These are phyloP conservation scores for Agrotis puta DNA, from an alignment of 2,888 invertebrate genomes.

Conservation along the genomic window DNA sequence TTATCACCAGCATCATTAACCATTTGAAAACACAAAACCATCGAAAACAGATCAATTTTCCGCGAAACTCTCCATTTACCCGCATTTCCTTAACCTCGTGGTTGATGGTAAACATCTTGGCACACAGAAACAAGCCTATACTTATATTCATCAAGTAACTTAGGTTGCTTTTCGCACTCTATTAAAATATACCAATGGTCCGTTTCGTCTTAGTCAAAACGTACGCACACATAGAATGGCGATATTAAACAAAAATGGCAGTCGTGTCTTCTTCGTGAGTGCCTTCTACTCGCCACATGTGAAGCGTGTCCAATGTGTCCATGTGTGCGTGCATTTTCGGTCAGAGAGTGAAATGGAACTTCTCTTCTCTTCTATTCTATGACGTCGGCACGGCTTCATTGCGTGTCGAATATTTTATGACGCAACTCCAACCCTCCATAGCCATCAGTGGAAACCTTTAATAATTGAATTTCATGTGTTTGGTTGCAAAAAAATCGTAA, in stretches of 20 bases:
- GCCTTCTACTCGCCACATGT: neutral
- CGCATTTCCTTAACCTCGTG: conserved; percentile 20
- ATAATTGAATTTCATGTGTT: conserved; percentile 61
- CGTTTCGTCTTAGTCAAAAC: no score
- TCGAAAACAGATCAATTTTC: conserved; percentile 21
- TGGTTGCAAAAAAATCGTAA: neutral
- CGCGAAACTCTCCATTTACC: neutral
- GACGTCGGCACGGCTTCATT: conserved; percentile 41
- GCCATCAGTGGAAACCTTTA: conserved; percentile 46
- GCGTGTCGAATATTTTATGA: conserved; percentile 58
- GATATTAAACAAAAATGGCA: neutral
- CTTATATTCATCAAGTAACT: conserved; percentile 28
- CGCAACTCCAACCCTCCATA: conserved; percentile 24
- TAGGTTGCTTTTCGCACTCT: neutral
- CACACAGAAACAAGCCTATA: conserved; percentile 12
- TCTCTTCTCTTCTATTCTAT: neutral
- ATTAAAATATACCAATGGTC: no score
- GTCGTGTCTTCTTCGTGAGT: neutral
- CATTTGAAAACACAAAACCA: neutral
- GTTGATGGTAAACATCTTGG: conserved; percentile 26
- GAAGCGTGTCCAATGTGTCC: no score
- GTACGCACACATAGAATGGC: neutral
- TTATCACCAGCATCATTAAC: conserved; percentile 8
- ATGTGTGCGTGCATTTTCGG: neutral
- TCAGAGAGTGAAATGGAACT: neutral